Conservation (phyloP, 2,113 vertebrate genomes). For the Planiliza haematocheilus region DNA sequence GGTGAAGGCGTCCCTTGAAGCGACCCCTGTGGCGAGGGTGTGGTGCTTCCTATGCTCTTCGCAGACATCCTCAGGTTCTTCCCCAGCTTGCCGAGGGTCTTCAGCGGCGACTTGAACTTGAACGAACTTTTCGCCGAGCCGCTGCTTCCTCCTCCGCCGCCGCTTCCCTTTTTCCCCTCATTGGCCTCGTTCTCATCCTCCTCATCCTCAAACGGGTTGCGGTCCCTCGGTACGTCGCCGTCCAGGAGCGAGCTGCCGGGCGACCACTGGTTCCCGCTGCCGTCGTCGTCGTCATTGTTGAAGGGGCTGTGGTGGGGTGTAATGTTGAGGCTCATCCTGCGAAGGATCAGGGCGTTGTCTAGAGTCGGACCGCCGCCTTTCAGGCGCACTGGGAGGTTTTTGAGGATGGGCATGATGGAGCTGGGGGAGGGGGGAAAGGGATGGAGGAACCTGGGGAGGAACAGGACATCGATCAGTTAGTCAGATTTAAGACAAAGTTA, state of each 20-base stretch:
- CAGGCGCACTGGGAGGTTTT: slow-evolving; percentile 82
- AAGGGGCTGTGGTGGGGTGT: slow-evolving; percentile 84
- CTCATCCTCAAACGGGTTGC: slow-evolving; percentile 85
- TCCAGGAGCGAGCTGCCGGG: slow-evolving; percentile 78
- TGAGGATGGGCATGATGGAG: slow-evolving; percentile 87
- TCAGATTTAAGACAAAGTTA: too few species aligned
- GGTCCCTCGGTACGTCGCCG: slow-evolving; percentile 76
- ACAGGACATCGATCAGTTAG: neutral
- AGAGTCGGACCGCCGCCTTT: slow-evolving; percentile 77
- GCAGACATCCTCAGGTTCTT: slow-evolving; percentile 79
- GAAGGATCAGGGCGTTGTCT: slow-evolving; percentile 80
- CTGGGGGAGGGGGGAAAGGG: slow-evolving; percentile 21
- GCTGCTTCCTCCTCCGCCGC: slow-evolving; percentile 45
- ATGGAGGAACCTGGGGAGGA: neutral
- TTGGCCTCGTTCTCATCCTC: slow-evolving; percentile 85
- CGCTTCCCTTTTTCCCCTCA: slow-evolving; percentile 70
- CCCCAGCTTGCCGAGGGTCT: slow-evolving; percentile 83
- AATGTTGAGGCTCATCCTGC: slow-evolving; percentile 84
- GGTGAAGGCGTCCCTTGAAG: slow-evolving; percentile 77
- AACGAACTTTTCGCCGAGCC: slow-evolving; percentile 74
- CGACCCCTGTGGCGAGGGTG: slow-evolving; percentile 75
- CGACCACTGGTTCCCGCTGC: slow-evolving; percentile 74
- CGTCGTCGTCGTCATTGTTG: slow-evolving; percentile 51
- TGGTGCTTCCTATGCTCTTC: slow-evolving; percentile 68
- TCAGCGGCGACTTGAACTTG: slow-evolving; percentile 87